Percentiles rank a stretch among this genome's conserved stretches.
phyloP scores from a whole-genome alignment of 2,113 vertebrate species.

The Meleagris gallopavo region DNA sequence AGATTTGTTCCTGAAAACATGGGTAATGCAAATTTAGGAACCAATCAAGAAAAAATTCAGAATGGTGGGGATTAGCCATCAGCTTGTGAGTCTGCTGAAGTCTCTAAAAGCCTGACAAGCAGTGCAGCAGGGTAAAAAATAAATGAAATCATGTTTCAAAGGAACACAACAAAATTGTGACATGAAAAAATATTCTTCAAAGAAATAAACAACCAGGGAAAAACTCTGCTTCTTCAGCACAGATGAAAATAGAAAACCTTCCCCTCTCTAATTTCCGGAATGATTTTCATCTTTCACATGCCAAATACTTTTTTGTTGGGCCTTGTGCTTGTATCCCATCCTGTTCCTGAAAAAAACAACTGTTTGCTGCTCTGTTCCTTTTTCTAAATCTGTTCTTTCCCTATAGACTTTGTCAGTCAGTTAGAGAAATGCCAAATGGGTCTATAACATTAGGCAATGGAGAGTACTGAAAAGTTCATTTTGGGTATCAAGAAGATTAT shows the following conservation, averaged over 20 bases:
- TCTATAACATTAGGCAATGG: background rate
- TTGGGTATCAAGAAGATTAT: background rate
- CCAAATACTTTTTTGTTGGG: background rate
- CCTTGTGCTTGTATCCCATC: background rate
- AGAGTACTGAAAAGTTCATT: background rate
- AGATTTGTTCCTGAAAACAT: background rate
- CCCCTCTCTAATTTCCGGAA: background rate
- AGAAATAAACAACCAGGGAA: background rate
- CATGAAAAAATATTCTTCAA: background rate
- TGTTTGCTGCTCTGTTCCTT: background rate
- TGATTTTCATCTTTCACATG: background rate
- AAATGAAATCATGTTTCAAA: constrained; percentile 17
- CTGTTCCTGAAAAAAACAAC: background rate
- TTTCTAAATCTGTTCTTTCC: background rate
- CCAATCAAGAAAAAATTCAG: constrained; percentile 4
- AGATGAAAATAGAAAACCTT: background rate
- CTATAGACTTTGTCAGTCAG: background rate
- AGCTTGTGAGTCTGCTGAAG: background rate
- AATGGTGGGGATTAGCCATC: background rate
- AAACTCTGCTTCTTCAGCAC: background rate
- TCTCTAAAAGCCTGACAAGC: constrained; percentile 27
- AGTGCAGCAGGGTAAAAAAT: constrained; percentile 7
- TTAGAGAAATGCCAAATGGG: background rate
- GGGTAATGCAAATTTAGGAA: constrained; percentile 7
- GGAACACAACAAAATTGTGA: background rate